phyloP scores from a whole-genome alignment of 2,113 vertebrate species.

The Aphyosemion australe region DNA sequence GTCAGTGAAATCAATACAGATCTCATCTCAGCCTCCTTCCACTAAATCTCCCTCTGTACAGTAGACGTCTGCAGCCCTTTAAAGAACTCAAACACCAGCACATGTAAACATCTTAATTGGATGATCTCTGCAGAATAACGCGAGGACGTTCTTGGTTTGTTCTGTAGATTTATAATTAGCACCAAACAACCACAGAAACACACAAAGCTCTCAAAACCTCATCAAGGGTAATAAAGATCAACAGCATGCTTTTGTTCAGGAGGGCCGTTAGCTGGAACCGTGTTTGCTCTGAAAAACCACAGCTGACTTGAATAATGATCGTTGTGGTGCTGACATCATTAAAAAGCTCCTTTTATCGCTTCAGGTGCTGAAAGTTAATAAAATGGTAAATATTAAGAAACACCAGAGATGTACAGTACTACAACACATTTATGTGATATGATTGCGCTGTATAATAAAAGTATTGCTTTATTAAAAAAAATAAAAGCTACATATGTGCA shows the following conservation, averaged over 20 bases:
- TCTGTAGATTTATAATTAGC: conserved; percentile 10
- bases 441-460: background rate
- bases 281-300: conserved; percentile 15
- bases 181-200: background rate
- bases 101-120: conserved; percentile 4
- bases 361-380: conserved; percentile 1
- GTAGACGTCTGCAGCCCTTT: too few relatives aligned
- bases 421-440: background rate
- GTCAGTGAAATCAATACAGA: too few relatives aligned
- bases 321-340: background rate
- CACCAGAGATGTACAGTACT: background rate
- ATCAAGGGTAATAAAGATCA: conserved; percentile 24
- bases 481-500: background rate
- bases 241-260: conserved; percentile 13
- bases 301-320: conserved; percentile 3
- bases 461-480: background rate
- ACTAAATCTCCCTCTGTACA: too few relatives aligned
- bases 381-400: background rate
- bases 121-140: background rate
- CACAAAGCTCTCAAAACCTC: background rate
- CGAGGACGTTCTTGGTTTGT: background rate
- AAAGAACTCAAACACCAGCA: conserved; percentile 7
- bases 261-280: background rate
- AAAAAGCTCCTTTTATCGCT: background rate
- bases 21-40: too few relatives aligned